These are phyloP conservation scores for Cyrtonyx montezumae DNA, from an alignment of 2,113 vertebrate species.

Conservation along the genomic window DNA sequence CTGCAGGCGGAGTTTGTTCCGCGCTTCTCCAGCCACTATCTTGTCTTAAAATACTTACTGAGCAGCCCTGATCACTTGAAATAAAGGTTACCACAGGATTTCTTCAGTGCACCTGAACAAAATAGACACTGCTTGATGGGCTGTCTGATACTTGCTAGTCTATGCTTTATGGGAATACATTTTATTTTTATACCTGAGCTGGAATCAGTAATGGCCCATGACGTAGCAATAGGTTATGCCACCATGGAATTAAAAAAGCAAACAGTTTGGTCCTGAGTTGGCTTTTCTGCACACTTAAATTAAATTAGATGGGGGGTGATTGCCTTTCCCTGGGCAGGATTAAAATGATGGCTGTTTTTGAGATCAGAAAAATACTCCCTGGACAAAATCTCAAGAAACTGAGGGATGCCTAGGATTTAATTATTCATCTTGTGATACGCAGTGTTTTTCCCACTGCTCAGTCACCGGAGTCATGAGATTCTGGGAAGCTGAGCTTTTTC, in stretches of 20 bases:
- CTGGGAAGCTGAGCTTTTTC: background rate
- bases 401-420: slow-evolving; percentile 27
- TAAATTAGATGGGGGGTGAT: background rate
- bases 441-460: background rate
- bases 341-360: slow-evolving; percentile 3
- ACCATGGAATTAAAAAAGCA: background rate
- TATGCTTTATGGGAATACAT: background rate
- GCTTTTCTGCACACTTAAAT: background rate
- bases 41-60: background rate
- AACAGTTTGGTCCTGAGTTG: background rate
- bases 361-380: slow-evolving; percentile 5
- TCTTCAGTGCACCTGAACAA: background rate
- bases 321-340: slow-evolving; percentile 2
- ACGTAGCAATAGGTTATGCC: background rate
- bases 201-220: background rate
- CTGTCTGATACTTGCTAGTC: background rate
- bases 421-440: slow-evolving; percentile 22
- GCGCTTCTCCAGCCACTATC: background rate
- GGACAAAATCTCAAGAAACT: background rate
- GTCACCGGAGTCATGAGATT: background rate
- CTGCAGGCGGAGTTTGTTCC: background rate
- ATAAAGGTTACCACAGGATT: background rate
- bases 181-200: background rate
- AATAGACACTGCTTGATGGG: background rate
- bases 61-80: background rate